Conservation (phyloP, 2,113 vertebrate genomes). For the Ailurus styani region DNA sequence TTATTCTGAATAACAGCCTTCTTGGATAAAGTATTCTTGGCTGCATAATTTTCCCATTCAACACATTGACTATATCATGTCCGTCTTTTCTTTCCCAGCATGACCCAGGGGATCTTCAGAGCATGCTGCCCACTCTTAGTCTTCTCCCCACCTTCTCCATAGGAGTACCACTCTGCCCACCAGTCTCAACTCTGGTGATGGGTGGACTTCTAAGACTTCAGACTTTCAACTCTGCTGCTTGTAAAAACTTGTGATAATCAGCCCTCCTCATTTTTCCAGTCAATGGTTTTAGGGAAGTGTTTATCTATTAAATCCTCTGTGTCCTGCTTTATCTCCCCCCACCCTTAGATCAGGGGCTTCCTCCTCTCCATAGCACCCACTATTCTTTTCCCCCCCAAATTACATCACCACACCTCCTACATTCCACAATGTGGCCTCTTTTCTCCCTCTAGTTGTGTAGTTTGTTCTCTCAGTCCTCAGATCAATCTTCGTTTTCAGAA, state of each 20-base stretch:
- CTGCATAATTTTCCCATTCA: not conserved
- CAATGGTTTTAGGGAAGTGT: not conserved
- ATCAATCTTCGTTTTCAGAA: not conserved
- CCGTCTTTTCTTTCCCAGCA: not conserved
- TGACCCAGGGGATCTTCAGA: not conserved
- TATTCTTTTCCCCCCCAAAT: not conserved
- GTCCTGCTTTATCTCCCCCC: not conserved
- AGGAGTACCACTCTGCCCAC: not conserved
- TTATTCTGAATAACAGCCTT: not conserved
- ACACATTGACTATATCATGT: not conserved
- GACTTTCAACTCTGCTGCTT: not conserved
- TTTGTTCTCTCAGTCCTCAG: not conserved
- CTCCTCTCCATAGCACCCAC: not conserved
- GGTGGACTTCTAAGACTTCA: not conserved
- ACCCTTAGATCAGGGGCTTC: not conserved
- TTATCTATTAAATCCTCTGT: not conserved
- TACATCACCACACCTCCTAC: not conserved
- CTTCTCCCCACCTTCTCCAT: not conserved
- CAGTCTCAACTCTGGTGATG: not conserved
- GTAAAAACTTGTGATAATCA: not conserved
- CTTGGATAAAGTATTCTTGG: not conserved
- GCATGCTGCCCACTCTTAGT: not conserved
- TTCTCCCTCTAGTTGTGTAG: not conserved
- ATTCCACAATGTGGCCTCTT: not conserved
- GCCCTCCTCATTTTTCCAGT: not conserved